These are phyloP conservation scores for Microtus richardsoni DNA, from an alignment of 2,113 vertebrate species.

Conservation along the genomic window DNA sequence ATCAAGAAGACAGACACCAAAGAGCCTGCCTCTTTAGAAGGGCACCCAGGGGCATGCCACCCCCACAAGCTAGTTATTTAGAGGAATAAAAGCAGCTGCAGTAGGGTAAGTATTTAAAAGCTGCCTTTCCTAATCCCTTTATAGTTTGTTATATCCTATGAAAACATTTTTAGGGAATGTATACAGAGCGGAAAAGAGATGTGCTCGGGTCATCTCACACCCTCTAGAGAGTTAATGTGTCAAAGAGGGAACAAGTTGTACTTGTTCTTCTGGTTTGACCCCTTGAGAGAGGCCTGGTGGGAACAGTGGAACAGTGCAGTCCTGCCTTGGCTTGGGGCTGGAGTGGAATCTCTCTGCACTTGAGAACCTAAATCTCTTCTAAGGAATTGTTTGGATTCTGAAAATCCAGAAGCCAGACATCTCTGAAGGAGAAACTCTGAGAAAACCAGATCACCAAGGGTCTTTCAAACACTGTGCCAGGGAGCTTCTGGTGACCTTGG, in stretches of 20 bases:
- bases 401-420: neutral
- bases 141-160: constrained; percentile 42
- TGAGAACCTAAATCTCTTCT: neutral
- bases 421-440: neutral
- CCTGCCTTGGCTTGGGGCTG: neutral
- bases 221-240: constrained; percentile 58
- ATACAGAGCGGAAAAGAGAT: constrained; percentile 57
- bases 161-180: constrained; percentile 67
- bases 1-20: neutral
- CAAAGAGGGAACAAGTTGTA: neutral
- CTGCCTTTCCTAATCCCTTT: constrained; percentile 54
- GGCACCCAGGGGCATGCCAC: neutral
- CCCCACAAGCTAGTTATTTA: neutral
- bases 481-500: neutral
- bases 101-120: constrained; percentile 77
- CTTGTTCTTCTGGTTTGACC: too few species aligned
- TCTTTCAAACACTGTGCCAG: neutral
- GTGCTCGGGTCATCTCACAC: constrained; percentile 54
- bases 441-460: neutral
- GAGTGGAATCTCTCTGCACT: neutral
- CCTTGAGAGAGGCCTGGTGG: fast-evolving
- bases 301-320: fast-evolving
- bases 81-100: constrained; percentile 27
- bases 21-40: neutral
- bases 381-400: neutral